Conservation (phyloP, 2,113 vertebrate species). For the Carettochelys insculpta region DNA sequence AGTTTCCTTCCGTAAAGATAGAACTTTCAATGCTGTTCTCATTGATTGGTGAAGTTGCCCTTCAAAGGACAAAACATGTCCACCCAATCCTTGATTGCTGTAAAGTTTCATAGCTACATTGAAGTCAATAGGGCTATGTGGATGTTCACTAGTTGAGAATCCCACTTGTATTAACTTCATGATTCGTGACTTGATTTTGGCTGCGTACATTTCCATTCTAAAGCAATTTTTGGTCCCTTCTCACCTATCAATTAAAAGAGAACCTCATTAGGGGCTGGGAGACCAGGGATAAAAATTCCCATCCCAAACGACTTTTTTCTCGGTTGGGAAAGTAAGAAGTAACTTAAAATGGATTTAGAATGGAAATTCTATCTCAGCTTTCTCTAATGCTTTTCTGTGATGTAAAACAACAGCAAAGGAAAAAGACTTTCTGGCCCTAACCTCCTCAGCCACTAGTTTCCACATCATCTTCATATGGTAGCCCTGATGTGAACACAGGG, state of each 20-base stretch:
- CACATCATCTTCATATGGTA: rapidly evolving
- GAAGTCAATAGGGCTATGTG: not conserved
- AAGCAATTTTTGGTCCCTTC: not conserved
- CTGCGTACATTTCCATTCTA: not conserved
- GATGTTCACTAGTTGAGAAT: not conserved
- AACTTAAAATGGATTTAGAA: not conserved
- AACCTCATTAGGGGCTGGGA: slow-evolving; percentile 12
- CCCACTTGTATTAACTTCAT: slow-evolving; percentile 8
- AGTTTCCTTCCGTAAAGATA: not conserved
- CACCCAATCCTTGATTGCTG: not conserved
- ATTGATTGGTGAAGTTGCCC: not conserved
- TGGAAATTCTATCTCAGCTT: not conserved
- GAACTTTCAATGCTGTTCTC: not conserved
- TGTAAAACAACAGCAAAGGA: not conserved
- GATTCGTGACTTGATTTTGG: not conserved
- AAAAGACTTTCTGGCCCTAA: not conserved
- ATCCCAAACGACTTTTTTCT: not conserved
- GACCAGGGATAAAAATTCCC: slow-evolving; percentile 43
- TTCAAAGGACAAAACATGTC: not conserved
- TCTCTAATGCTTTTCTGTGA: not conserved
- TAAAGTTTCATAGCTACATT: not conserved
- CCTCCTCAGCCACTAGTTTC: not conserved
- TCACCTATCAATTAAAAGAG: slow-evolving; percentile 13
- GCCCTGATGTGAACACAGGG: not conserved
- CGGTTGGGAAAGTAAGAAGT: slow-evolving; percentile 11